Conservation (phyloP, 2,113 vertebrate genomes). For the Caretta caretta region DNA sequence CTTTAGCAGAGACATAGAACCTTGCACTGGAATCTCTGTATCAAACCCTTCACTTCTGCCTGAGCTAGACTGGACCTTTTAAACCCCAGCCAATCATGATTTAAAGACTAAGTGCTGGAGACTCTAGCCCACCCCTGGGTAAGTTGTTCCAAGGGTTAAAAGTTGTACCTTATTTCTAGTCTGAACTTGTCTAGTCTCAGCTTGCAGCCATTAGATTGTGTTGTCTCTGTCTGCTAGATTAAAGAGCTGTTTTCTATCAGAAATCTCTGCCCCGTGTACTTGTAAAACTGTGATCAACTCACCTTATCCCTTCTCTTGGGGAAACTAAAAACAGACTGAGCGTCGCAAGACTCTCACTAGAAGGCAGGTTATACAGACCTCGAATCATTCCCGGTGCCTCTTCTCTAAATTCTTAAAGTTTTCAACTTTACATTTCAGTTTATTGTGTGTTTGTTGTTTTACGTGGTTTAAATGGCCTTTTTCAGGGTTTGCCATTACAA, state of each 20-base stretch:
- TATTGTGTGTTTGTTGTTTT: neutral
- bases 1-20: neutral
- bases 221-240: neutral
- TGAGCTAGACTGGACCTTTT: neutral
- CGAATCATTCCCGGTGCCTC: neutral
- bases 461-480: neutral
- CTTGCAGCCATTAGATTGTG: neutral
- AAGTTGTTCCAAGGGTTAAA: neutral
- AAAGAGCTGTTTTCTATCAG: neutral
- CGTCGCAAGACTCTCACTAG: neutral
- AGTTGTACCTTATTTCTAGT: neutral
- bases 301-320: fast-evolving
- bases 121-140: neutral
- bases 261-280: neutral
- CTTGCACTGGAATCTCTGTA: neutral
- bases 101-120: neutral
- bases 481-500: neutral
- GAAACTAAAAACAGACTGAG: neutral
- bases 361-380: neutral
- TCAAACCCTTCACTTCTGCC: neutral
- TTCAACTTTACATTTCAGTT: fast-evolving
- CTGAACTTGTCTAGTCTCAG: neutral
- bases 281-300: fast-evolving
- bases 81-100: neutral
- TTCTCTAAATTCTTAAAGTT: neutral